Base-by-base conservation (phyloP, 2,888 invertebrate species). In the Ommatoiulus sabulosus region DNA sequence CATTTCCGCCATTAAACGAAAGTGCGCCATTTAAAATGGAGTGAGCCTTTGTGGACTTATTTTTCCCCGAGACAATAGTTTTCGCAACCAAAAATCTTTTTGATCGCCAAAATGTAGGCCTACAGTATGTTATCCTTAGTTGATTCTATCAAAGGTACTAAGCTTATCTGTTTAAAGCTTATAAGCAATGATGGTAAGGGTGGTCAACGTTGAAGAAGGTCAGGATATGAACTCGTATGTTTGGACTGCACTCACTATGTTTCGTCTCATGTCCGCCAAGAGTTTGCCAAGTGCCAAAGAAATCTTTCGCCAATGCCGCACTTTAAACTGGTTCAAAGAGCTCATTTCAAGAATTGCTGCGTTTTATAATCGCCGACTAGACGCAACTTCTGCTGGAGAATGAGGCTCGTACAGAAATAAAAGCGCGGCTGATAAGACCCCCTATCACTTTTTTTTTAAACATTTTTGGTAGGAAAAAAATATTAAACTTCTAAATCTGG, bases 281-380 rank as follows among this genome's bases (percentile, higher is more conserved):
- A 52, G 52, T 52, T 15, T 52, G 52, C 52, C 52, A 52, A 52
- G 17, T 52, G 52, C 52, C 52, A 52, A 52, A 52, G 12, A 52
- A 52, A 52, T 52, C 52, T 52, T 52, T 52, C 52, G 17, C 52
- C 12, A 24, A 72, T 72, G 1, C 35, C 35, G 20, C 72, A 24
- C 24, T 72, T 72, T 24, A 72, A 72, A 24, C 72, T n/a, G 63
- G 63, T 63, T 72, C 72, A 72, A 72, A 24, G 72, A 72, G 72
- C 72, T 72, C 72, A 24, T 72, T 72, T 72, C 72, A 72, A 72
- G 24, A 24, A 24, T 72, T 72, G 35, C 52, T 15, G 52, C 52
- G 10, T 15, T 52, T 52, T 52, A 15, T 17, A 52, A 52, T 52
- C 52, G 52, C 35, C 35, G 35, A 35, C 35, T 35, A 35, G 35